phyloP scores from a whole-genome alignment of 1,140 invertebrate genomes.

The Caerostris darwini region DNA sequence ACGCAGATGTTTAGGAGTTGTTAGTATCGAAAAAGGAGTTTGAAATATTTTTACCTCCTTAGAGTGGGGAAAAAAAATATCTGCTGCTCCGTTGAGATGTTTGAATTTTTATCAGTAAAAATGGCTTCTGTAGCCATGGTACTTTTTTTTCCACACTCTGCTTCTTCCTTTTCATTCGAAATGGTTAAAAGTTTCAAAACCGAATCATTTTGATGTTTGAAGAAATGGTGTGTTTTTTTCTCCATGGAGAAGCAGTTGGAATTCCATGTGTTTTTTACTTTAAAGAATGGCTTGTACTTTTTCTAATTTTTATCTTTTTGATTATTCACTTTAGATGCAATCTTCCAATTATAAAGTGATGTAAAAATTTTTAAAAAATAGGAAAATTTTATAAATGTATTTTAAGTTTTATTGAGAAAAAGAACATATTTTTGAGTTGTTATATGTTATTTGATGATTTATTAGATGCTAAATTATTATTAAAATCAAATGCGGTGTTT shows the following conservation, averaged over 20 bases:
- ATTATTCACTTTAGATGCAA: too few relatives aligned
- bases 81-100: not conserved
- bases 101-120: constrained; percentile 33
- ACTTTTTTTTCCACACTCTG: not conserved
- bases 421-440: too few relatives aligned
- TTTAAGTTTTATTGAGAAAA: too few relatives aligned
- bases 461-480: too few relatives aligned
- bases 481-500: too few relatives aligned
- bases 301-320: not conserved
- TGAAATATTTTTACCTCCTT: constrained; percentile 10
- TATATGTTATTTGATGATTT: too few relatives aligned
- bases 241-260: not conserved
- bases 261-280: not conserved
- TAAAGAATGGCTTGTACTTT: not conserved
- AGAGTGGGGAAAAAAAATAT: not conserved
- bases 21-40: constrained; percentile 32
- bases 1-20: constrained; percentile 23
- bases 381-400: too few relatives aligned
- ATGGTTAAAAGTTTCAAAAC: not conserved
- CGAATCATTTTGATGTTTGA: not conserved
- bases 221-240: not conserved
- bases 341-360: too few relatives aligned
- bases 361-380: too few relatives aligned
- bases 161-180: not conserved
- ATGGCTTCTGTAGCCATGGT: not conserved